phyloP scores from a whole-genome alignment of 2,797 vertebrate species.

The Myotis daubentonii region DNA sequence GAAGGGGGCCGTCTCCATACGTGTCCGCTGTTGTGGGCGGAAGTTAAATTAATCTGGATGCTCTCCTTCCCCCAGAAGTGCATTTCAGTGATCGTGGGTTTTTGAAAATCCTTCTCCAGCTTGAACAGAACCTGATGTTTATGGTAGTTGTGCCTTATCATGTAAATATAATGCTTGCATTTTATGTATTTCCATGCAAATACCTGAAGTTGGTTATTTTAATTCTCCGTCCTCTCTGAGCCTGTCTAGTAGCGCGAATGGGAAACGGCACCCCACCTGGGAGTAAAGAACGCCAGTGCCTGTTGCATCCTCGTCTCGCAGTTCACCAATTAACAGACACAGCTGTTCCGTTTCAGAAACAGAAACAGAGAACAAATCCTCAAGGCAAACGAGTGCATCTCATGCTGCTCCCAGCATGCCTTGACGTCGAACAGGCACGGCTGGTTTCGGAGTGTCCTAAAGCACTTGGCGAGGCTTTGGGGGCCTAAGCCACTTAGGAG shows the following conservation, averaged over 20 bases:
- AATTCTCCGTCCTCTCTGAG: conserved; percentile 19
- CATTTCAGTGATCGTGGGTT: neutral
- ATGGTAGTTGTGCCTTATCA: neutral
- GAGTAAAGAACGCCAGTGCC: rapidly evolving
- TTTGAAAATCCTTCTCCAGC: conserved; percentile 29
- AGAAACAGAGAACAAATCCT: conserved; percentile 60
- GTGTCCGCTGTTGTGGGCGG: neutral
- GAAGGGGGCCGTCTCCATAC: neutral
- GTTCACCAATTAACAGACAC: conserved; percentile 73
- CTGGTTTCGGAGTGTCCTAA: neutral
- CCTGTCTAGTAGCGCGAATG: neutral
- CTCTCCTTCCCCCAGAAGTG: neutral
- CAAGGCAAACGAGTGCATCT: conserved; percentile 45
- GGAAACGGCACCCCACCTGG: neutral
- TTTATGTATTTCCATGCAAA: neutral
- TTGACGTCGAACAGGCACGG: neutral
- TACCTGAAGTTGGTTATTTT: conserved; percentile 18
- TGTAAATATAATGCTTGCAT: neutral
- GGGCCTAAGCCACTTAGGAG: conserved; percentile 72
- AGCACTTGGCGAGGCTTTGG: conserved; percentile 3
- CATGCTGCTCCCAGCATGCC: neutral
- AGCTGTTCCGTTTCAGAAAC: conserved; percentile 73
- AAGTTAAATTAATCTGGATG: neutral
- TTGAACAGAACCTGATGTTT: neutral
- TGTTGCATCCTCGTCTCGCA: conserved; percentile 45